These are phyloP conservation scores for Rotaria macrura DNA, from an alignment of 2,888 invertebrate genomes.

Conservation along the genomic window DNA sequence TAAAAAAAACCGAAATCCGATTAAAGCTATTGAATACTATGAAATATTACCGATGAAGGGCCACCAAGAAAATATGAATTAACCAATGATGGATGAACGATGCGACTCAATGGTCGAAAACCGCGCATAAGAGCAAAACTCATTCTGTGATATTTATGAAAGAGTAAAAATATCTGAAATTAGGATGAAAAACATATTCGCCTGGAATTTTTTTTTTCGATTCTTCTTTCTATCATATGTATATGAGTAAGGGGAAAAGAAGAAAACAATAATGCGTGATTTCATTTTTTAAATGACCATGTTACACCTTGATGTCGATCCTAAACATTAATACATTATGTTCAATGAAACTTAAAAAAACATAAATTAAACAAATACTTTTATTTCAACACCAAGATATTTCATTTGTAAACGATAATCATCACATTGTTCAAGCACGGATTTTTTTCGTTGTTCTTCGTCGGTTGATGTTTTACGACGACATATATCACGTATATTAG, in stretches of 20 bases:
- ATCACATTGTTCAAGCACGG: not conserved
- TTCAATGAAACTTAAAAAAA: too few relatives aligned
- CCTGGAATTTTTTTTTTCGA: not conserved
- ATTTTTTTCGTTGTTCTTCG: not conserved
- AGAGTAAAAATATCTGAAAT: not conserved
- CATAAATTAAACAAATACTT: too few relatives aligned
- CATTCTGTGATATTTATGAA: not conserved
- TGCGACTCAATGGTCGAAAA: slow-evolving; percentile 15
- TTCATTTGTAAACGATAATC: slow-evolving; percentile 13
- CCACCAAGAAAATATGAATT: slow-evolving; percentile 16
- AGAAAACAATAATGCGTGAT: not conserved
- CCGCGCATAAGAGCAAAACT: not conserved
- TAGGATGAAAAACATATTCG: not conserved
- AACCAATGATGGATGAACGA: not conserved
- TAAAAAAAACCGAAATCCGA: not conserved
- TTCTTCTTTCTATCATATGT: not conserved
- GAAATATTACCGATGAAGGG: not conserved
- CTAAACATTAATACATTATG: not conserved
- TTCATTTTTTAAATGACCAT: slow-evolving; percentile 10
- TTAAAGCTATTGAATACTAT: too few relatives aligned
- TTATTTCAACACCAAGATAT: not conserved
- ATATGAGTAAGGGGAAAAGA: not conserved
- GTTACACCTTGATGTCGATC: slow-evolving; percentile 10
- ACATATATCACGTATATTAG: not conserved
- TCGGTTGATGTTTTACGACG: not conserved